phyloP scores from a whole-genome alignment of 2,888 invertebrate genomes.

The Dryomyza anilis region DNA sequence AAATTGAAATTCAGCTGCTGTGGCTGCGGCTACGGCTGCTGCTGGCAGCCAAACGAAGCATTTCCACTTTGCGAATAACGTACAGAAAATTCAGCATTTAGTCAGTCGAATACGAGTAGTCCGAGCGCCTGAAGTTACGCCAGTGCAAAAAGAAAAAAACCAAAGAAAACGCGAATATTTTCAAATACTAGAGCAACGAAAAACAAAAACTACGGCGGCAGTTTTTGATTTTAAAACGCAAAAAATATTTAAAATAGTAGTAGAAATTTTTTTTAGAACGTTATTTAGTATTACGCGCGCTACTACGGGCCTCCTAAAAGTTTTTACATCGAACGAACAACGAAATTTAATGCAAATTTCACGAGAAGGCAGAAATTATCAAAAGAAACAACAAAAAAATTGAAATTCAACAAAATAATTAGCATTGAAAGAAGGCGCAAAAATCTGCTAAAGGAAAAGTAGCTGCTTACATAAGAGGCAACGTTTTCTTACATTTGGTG shows the following conservation, averaged over 20 bases:
- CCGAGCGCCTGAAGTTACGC: constrained; percentile 60
- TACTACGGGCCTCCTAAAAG: constrained; percentile 17
- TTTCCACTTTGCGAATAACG: constrained; percentile 34
- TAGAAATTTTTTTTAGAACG: background rate
- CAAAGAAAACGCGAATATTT: background rate
- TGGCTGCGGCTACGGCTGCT: no score
- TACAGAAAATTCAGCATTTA: constrained; percentile 47
- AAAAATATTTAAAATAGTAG: no score
- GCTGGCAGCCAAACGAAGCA: constrained; percentile 15
- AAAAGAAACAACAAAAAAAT: no score
- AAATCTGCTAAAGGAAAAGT: no score
- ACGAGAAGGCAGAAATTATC: background rate
- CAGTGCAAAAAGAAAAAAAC: no score
- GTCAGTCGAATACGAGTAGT: constrained; percentile 62
- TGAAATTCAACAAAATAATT: no score
- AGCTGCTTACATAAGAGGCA: no score
- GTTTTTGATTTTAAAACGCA: background rate
- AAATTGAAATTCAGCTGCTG: no score
- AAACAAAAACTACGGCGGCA: constrained; percentile 8
- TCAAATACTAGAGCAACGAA: background rate
- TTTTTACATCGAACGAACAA: constrained; percentile 31
- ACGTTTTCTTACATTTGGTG: no score
- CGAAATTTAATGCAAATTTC: constrained; percentile 19
- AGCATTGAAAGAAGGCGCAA: background rate
- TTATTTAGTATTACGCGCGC: no score